phyloP scores from a whole-genome alignment of 2,888 invertebrate genomes.

The Iphiclides podalirius region DNA sequence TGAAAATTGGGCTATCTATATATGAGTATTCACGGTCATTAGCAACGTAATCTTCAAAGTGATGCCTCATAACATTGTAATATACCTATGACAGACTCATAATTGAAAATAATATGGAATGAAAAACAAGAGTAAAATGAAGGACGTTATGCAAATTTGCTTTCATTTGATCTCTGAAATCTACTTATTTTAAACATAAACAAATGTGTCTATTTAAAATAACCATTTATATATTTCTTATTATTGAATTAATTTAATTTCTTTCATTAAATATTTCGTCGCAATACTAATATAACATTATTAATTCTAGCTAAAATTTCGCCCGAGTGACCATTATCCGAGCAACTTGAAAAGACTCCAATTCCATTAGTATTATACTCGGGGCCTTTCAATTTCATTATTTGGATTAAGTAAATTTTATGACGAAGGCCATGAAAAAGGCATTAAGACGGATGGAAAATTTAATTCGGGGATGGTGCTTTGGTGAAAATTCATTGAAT shows the following conservation, averaged over 20 bases:
- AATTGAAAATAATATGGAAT: too few species aligned
- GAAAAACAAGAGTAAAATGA: too few species aligned
- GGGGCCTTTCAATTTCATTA: constrained; percentile 23
- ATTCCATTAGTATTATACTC: constrained; percentile 24
- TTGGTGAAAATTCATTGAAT: constrained; percentile 5
- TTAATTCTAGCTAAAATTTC: constrained; percentile 18
- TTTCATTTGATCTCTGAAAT: too few species aligned
- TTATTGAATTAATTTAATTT: constrained; percentile 1
- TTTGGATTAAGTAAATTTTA: constrained; percentile 24
- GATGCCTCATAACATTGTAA: too few species aligned
- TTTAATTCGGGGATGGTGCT: constrained; percentile 15
- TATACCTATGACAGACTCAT: too few species aligned
- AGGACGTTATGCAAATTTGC: too few species aligned
- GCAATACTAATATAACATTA: constrained; percentile 4
- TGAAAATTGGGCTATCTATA: too few species aligned
- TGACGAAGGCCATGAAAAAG: constrained; percentile 18
- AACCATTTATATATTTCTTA: too few species aligned
- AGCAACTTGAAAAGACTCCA: constrained; percentile 20
- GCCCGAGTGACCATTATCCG: constrained; percentile 17
- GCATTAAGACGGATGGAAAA: constrained; percentile 17
- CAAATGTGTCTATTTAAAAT: too few species aligned
- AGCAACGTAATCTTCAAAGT: too few species aligned
- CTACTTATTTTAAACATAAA: too few species aligned
- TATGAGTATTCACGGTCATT: too few species aligned
- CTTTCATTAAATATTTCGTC: background rate